Evolutionary conservation across 2,888 invertebrate genomes (phyloP).

Genomic region (Apotomis turbidana): DNA sequence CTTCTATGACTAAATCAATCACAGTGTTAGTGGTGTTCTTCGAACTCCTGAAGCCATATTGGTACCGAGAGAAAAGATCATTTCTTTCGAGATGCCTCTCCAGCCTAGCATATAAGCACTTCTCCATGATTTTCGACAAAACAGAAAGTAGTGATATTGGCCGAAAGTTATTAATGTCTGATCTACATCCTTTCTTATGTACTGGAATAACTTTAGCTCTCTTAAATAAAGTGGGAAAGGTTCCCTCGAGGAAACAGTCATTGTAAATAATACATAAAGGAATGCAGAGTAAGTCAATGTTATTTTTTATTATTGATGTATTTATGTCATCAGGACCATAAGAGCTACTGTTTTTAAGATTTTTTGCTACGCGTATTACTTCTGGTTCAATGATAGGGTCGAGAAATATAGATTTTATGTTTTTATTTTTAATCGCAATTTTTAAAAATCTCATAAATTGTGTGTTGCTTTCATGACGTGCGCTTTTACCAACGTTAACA

Average conservation of each 20-base stretch:
- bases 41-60: background rate
- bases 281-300: background rate
- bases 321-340: background rate
- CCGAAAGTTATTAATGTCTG: background rate
- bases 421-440: background rate
- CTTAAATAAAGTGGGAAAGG: background rate
- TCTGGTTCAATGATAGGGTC: slow-evolving; percentile 7
- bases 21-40: background rate
- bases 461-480: background rate
- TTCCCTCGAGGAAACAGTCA: background rate
- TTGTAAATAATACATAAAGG: background rate
- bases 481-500: background rate
- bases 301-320: background rate
- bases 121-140: background rate
- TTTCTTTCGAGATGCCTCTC: background rate
- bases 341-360: background rate
- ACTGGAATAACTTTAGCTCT: background rate
- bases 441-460: background rate
- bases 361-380: background rate
- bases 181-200: background rate
- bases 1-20: too few relatives aligned
- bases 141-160: background rate
- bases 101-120: background rate
- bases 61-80: background rate
- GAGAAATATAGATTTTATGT: background rate